These are phyloP conservation scores for Drosophila nebulosa DNA, from an alignment of 1,140 invertebrate genomes.

Conservation along the genomic window DNA sequence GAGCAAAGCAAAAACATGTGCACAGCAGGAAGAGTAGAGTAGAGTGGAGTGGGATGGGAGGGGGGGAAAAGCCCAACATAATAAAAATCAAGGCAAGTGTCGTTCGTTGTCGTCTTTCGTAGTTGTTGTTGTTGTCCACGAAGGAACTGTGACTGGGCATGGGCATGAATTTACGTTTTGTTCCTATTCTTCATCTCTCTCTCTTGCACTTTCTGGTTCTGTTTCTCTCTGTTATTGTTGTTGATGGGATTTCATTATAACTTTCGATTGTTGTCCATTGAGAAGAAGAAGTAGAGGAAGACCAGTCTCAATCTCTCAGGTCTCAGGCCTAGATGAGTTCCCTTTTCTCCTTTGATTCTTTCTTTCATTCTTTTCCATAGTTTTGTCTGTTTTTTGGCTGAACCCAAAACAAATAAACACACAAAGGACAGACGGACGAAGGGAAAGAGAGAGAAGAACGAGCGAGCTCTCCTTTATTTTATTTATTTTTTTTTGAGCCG, in stretches of 20 bases:
- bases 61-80: conserved; percentile 65
- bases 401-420: conserved; percentile 71
- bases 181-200: conserved; percentile 8
- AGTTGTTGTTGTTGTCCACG: conserved; percentile 11
- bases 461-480: conserved; percentile 54
- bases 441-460: background rate
- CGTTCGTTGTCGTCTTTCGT: conserved; percentile 35
- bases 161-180: conserved; percentile 36
- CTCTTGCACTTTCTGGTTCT: conserved; percentile 3
- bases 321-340: background rate
- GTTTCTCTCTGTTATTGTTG: conserved; percentile 23
- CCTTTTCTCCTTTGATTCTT: background rate
- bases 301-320: conserved; percentile 7
- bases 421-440: conserved; percentile 3
- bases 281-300: conserved; percentile 25
- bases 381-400: conserved; percentile 42
- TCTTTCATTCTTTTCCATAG: conserved; percentile 13
- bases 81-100: conserved; percentile 78
- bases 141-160: conserved; percentile 16
- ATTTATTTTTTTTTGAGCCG: conserved; percentile 3
- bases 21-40: conserved; percentile 1
- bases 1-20: conserved; percentile 33
- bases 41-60: no score
- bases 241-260: conserved; percentile 77
- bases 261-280: conserved; percentile 74